Evolutionary conservation across 2,797 vertebrate species (phyloP), one percentile per base, ranked within the genome.

Genomic region (Anniella stebbinsi): DNA sequence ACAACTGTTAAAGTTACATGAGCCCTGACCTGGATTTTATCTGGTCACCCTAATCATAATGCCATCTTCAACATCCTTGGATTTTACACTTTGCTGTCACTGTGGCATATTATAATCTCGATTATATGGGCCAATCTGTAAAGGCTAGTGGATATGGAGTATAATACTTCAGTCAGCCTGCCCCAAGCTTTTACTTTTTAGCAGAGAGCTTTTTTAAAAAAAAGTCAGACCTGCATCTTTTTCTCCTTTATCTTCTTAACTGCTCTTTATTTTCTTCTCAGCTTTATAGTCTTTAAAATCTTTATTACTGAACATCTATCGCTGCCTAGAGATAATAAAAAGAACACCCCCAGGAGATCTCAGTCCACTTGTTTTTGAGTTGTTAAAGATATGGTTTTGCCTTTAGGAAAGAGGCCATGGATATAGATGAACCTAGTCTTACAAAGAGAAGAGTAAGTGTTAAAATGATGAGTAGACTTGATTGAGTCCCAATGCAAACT

Each of bases 151-250:
- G 23, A 75, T 72, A 60, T 54, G 28, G 41, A 73, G 51, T 17
- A 63, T 81, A 66, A 90, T 78, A 30, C 45, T 36, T 77, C 73
- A 85, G 36, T 80, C 48, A 73, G 30, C 10, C 21, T 78, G 25
- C 3, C 41, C 41, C n/a, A 63, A 45, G 9, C n/a, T 90, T 91
- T 92, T 73, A 77, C 17, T 92, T 94, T 86, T 7, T 18, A 86
- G 13, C 82, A 87, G 69, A 92, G 89, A 75, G 0, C 28, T 28
- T 21, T 1, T 28, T 21, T 1, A 23, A 87, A 41, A 87, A 89
- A 88, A 84, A 82, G 10, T 17, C 15, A 75, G 1, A 45, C 0
- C 0, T 82, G 0, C 18, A 78, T 76, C 36, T 60, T 80, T 30
- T 63, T 48, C 36, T 67, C 75, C 75, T 90, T 91, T 91, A 45